These are phyloP conservation scores for Xanthostigma xanthostigma DNA, from an alignment of 2,888 invertebrate genomes.

Conservation along the genomic window DNA sequence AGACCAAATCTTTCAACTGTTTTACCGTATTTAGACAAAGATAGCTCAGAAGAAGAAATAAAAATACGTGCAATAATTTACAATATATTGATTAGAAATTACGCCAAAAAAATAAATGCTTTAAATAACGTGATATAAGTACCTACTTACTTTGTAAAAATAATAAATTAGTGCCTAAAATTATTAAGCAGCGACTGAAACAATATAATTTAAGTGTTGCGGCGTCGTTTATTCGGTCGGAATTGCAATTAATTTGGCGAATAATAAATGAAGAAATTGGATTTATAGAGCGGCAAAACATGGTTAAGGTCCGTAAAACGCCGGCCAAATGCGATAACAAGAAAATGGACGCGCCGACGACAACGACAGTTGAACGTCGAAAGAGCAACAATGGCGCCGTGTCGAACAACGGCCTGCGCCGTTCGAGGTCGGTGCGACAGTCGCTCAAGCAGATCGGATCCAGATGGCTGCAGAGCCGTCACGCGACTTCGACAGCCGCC, in stretches of 20 bases:
- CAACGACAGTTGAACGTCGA: slow-evolving; percentile 17
- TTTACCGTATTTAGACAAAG: too few relatives aligned
- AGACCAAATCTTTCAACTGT: too few relatives aligned
- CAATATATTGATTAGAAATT: too few relatives aligned
- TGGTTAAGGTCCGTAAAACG: slow-evolving; percentile 22
- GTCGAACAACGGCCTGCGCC: slow-evolving; percentile 31
- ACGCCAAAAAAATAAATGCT: too few relatives aligned
- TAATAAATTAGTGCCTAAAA: too few relatives aligned
- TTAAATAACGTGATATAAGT: too few relatives aligned
- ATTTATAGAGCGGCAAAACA: slow-evolving; percentile 10
- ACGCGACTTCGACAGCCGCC: background rate
- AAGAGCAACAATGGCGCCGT: slow-evolving; percentile 12
- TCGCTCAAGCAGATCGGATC: slow-evolving; percentile 50
- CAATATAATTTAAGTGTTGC: too few relatives aligned
- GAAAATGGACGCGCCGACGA: slow-evolving; percentile 18
- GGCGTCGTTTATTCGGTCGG: too few relatives aligned
- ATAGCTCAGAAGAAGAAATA: too few relatives aligned
- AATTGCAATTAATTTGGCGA: background rate
- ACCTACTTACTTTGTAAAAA: too few relatives aligned
- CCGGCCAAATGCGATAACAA: slow-evolving; percentile 8
- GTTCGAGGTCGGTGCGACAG: slow-evolving; percentile 54
- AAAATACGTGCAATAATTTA: too few relatives aligned
- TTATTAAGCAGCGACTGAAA: too few relatives aligned
- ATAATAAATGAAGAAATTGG: background rate
- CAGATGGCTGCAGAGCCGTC: slow-evolving; percentile 31